Evolutionary conservation across 2,113 vertebrate species (phyloP).

Genomic region (Malurus melanocephalus): DNA sequence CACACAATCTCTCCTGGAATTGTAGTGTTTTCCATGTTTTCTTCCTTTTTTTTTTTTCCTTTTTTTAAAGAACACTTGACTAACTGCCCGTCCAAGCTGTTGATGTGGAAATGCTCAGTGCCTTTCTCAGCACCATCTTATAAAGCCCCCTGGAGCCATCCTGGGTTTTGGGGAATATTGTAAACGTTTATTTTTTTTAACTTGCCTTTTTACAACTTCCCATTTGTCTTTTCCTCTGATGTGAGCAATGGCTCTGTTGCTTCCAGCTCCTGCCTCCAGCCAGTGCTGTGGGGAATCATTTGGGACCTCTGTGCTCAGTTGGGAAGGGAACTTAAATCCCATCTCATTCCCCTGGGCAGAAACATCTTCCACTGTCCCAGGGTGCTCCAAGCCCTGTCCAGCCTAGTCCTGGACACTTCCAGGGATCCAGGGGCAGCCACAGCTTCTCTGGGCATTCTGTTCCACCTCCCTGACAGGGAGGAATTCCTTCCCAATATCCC

Average conservation of each 20-base stretch:
- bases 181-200: background rate
- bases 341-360: background rate
- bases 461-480: background rate
- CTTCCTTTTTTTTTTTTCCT: background rate
- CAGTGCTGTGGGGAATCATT: accelerated
- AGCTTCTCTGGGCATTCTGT: background rate
- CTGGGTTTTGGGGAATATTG: background rate
- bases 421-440: background rate
- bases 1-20: background rate
- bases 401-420: accelerated
- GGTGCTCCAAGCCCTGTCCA: accelerated
- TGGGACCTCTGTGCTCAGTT: accelerated
- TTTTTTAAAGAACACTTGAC: background rate
- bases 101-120: background rate
- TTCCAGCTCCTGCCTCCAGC: background rate
- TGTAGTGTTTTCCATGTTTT: accelerated
- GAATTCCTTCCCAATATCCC: background rate
- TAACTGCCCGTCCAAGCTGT: background rate
- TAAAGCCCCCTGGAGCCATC: background rate
- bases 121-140: background rate
- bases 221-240: accelerated
- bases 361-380: background rate
- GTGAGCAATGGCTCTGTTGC: background rate
- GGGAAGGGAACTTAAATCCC: background rate
- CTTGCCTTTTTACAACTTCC: background rate